Base-by-base conservation (phyloP, 2,888 invertebrate species). In the Gonocerus acuteangulatus region DNA sequence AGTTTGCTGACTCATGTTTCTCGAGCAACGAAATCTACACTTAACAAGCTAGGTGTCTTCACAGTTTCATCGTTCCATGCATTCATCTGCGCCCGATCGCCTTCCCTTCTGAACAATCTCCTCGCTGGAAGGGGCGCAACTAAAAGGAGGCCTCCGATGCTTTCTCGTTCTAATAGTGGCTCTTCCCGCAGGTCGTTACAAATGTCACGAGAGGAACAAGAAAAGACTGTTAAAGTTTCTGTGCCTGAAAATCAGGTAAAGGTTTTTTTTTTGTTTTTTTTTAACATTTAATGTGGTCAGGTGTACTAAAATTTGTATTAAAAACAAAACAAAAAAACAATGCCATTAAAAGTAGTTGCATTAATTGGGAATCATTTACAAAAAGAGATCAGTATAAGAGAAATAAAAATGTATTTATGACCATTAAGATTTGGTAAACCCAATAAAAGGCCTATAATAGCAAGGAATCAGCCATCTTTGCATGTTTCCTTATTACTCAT, bases 21-120 rank as follows among this genome's bases (percentile, higher is more conserved):
- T 22, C 87, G 94, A 70, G 87, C 90, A 70, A 95, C 95, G 69
- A 96, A 96, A 80, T 87, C 88, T 72, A 93, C 91, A 49, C 79
- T 96, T 72, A 94, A 95, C 79, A 90, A 94, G 74, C 80, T 96
- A 72, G 95, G 95, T 65, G 94, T 95, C 71, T 95, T 95, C 81
- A 95, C 95, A 58, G 95, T 96, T 69, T 95, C 95, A 62, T 95
- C 95, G 68, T 94, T 96, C 80, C 95, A 96, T 77, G 96, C 95
- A 68, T 93, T 95, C 76, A 95, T 96, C 70, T 95, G 95, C 76
- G 95, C 95, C 62, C 85, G 96, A 67, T 93, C 93, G 71, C 95
- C 95, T 39, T 93, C 92, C 61, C 78, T 93, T 70, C 82, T 94
- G 68, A 93, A 92, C 79, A 94, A 94, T 77, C 78, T 94, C 72